Evolutionary conservation across 2,797 vertebrate species (phyloP), one percentile per base, ranked within the genome.

Genomic region (Phrynocephalus forsythii): DNA sequence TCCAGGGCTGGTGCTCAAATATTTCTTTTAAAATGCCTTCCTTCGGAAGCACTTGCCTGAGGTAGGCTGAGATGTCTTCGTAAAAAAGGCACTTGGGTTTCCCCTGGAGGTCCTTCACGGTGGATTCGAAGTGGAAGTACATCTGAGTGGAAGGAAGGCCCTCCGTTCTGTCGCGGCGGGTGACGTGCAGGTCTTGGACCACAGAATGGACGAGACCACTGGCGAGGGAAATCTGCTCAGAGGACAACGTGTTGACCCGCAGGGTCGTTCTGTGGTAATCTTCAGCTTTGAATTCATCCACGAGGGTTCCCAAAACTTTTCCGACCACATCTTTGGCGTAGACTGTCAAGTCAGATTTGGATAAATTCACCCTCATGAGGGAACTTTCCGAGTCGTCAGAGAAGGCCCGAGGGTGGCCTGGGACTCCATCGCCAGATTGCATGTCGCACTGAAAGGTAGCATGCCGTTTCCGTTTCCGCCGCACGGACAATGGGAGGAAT

Each of bases 31-130:
- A 92, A 89, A 95, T 86, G 7, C 92, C 89, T 60, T 95, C 91
- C 82, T 92, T 95, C 18, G 95, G 93, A 84, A 95, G 95, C 76
- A 95, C 94, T 80, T 95, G 93, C 86, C 95, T 94, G 20, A 95
- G 84, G 44, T 93, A 93, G n/a, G 92, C 92, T 56, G 88, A 87
- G 77, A 94, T 90, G 56, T 95, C 93, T 30, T 95, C 94, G 33
- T 90, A 86, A 50, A 93, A 94, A 85, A 95, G 91, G 52, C 89
- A 87, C 6, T 89, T 90, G 33, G 78, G 60, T 30, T 88, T 90
- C 18, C 84, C 82, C 76, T 87, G 90, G 7, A 50, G 2, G 66
- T 92, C 88, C 50, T 81, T 87, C 11, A 92, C 92, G 84, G 80
- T 85, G 1, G 33, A 30, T 33, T 83, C 80, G 18, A 28, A 48